These are phyloP conservation scores for Oedothorax gibbosus DNA, from an alignment of 1,140 invertebrate genomes.

Conservation along the genomic window DNA sequence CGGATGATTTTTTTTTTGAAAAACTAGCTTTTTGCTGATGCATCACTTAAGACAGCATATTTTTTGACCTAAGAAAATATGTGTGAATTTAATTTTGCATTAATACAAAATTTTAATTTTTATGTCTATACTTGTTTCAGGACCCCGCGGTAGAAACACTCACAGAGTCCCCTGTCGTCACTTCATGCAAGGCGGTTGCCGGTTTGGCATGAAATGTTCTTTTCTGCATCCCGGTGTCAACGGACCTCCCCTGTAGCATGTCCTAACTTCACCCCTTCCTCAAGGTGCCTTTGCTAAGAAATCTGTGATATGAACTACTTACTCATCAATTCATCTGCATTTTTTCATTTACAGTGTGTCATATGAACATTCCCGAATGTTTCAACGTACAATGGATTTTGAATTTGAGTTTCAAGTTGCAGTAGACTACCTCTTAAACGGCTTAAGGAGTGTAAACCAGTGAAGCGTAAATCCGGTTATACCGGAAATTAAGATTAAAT, in stretches of 20 bases:
- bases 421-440: too few relatives aligned
- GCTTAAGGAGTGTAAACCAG: too few relatives aligned
- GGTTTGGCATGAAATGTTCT: slow-evolving; percentile 81
- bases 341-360: slow-evolving; percentile 15
- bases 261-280: not conserved
- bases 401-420: too few relatives aligned
- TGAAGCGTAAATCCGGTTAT: too few relatives aligned
- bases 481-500: too few relatives aligned
- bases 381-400: too few relatives aligned
- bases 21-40: not conserved
- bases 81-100: not conserved
- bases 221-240: slow-evolving; percentile 78
- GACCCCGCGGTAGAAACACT: slow-evolving; percentile 29
- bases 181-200: slow-evolving; percentile 81
- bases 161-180: slow-evolving; percentile 75
- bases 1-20: not conserved
- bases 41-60: not conserved
- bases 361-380: too few relatives aligned
- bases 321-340: slow-evolving; percentile 4
- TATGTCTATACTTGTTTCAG: slow-evolving; percentile 9
- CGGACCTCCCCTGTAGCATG: slow-evolving; percentile 58
- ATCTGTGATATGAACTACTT: slow-evolving; percentile 31
- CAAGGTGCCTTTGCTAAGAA: not conserved
- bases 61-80: not conserved
- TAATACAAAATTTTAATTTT: not conserved